Conservation (phyloP, 2,113 vertebrate species). For the Gila orcuttii region DNA sequence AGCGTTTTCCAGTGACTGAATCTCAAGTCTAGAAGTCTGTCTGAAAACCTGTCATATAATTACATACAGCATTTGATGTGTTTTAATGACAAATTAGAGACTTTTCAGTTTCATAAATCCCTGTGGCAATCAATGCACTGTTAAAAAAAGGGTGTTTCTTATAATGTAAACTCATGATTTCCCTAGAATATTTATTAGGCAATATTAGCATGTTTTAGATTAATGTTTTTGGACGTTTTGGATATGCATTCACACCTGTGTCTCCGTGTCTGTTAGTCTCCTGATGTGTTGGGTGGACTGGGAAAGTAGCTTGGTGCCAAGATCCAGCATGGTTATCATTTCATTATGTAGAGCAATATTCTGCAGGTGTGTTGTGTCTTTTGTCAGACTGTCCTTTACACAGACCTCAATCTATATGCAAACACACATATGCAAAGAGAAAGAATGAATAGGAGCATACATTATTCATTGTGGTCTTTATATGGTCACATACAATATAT, state of each 20-base stretch:
- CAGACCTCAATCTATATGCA: conserved; percentile 82
- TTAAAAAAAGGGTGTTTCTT: neutral
- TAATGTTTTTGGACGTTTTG: neutral
- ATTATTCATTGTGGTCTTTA: conserved; percentile 10
- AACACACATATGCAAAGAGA: neutral
- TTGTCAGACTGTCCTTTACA: conserved; percentile 86
- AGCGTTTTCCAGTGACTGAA: conserved; percentile 85
- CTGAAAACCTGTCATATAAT: conserved; percentile 77
- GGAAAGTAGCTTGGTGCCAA: conserved; percentile 83
- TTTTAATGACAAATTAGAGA: neutral
- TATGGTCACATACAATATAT: neutral
- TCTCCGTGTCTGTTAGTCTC: conserved; percentile 86
- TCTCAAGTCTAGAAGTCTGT: conserved; percentile 86
- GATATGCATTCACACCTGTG: conserved; percentile 74
- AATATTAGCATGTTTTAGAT: neutral
- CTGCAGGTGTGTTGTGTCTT: conserved; percentile 82
- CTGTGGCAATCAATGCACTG: neutral
- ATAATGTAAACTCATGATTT: neutral
- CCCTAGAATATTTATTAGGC: neutral
- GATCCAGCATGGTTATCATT: conserved; percentile 84
- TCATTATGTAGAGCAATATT: conserved; percentile 85
- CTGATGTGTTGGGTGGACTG: conserved; percentile 86
- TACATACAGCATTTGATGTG: neutral
- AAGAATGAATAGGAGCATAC: neutral
- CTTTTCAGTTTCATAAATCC: neutral